phyloP scores from a whole-genome alignment of 1,140 invertebrate genomes.

The Nymphalis io region DNA sequence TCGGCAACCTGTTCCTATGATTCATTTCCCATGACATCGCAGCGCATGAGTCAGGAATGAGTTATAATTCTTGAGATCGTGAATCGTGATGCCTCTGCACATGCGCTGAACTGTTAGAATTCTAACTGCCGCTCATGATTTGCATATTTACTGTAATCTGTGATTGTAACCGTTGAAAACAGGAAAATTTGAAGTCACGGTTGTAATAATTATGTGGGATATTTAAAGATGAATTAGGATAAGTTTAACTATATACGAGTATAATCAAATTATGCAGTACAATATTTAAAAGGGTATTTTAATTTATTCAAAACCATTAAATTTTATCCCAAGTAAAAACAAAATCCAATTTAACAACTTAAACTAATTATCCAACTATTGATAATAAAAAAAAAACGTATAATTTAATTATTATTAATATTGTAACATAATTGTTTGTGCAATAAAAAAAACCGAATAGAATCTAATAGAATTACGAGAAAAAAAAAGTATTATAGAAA shows the following conservation, averaged over 20 bases:
- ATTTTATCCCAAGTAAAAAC: no score
- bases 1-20: slow-evolving; percentile 20
- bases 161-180: slow-evolving; percentile 32
- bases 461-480: no score
- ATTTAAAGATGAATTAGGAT: slow-evolving; percentile 1
- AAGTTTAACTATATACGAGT: neutral
- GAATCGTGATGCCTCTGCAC: slow-evolving; percentile 45
- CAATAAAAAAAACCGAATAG: no score
- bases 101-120: slow-evolving; percentile 44
- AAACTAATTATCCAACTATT: no score
- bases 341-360: no score
- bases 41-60: slow-evolving; percentile 42
- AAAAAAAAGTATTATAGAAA: no score
- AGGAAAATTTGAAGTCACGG: slow-evolving; percentile 26
- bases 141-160: slow-evolving; percentile 39
- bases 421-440: no score
- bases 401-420: no score
- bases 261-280: neutral
- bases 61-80: slow-evolving; percentile 47
- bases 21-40: slow-evolving; percentile 37
- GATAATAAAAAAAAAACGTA: no score
- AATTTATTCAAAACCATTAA: no score
- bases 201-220: slow-evolving; percentile 16
- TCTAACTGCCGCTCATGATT: slow-evolving; percentile 37
- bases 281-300: no score